Base-by-base conservation (phyloP, 2,888 invertebrate genomes). In the Hoplodrina ambigua region DNA sequence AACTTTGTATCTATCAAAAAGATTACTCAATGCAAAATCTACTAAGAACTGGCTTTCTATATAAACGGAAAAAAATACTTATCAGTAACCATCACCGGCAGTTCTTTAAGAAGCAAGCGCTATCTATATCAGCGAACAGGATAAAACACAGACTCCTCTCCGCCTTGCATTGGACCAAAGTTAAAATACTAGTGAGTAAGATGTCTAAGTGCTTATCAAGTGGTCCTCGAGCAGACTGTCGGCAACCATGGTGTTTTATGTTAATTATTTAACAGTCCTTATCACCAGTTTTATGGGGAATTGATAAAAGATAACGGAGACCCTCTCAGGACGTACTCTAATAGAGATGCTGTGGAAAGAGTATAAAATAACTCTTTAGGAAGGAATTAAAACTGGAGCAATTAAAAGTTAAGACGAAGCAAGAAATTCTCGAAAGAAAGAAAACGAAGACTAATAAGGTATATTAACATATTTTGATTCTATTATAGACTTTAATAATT, bases 241-340 rank as follows among this genome's bases (percentile, higher is more conserved):
- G 75, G 78, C 75, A 62, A 59, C 61, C 62, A 56, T 71, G 53
- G 67, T 78, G 80, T 69, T 75, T 81, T 72, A 77, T 72, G 82
- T 78, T 84, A 83, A 83, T 83, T 82, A 76, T 64, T 37, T 69
- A 67, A 66, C 65, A 64, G 69, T 53, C 56, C 59, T 76, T 84
- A 83, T 83, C 83, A 68, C 71, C 66, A 70, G 75, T 73, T 84
- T 83, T 84, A 84, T 78, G 73, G 74, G 75, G 41, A 10, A 54
- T 30, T 77, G 82, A 83, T 83, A 82, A 72, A 60, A 69, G 71
- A 81, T 73, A 83, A 69, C 19, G 49, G 19, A 55, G 30, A 68
- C 50, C 46, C 65, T 67, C 63, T 74, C 74, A 62, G 53, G 50
- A 75, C 67, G 66, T 59, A 41, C 25, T 41, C 57, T 75, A 70